Conservation (phyloP, 2,113 vertebrate species). For the Gymnocephalus cernua region DNA sequence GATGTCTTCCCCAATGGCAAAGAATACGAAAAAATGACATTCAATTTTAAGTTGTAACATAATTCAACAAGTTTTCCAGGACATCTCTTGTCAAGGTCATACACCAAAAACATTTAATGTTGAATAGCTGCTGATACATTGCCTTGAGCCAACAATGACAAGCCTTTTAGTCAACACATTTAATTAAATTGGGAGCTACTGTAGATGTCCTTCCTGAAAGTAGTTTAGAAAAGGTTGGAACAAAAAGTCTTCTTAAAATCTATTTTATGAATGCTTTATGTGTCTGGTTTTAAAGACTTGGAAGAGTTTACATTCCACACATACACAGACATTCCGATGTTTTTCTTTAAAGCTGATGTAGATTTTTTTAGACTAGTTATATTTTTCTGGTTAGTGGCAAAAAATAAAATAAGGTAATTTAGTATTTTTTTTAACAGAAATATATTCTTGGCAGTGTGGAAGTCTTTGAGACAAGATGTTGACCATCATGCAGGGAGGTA, state of each 20-base stretch:
- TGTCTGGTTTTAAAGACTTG: no score
- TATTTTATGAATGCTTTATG: no score
- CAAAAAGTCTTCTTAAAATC: not conserved
- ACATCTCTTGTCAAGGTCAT: constrained; percentile 4
- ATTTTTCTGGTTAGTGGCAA: no score
- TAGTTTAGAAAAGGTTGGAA: not conserved
- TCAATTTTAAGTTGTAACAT: constrained; percentile 6
- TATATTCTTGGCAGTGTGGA: no score
- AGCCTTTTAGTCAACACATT: constrained; percentile 30
- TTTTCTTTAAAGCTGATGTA: no score
- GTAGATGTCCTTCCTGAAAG: not conserved
- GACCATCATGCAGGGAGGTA: not conserved
- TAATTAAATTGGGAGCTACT: constrained; percentile 18
- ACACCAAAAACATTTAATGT: not conserved
- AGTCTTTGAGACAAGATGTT: not conserved
- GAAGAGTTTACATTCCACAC: no score
- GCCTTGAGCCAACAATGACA: not conserved
- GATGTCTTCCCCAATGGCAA: constrained; percentile 5
- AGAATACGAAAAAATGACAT: constrained; percentile 3
- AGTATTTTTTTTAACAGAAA: no score
- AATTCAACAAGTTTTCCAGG: constrained; percentile 19
- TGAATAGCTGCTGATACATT: constrained; percentile 26
- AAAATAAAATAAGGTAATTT: no score
- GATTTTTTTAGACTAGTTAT: no score
- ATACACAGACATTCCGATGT: no score